These are phyloP conservation scores for Eupelmus urozonus DNA, from an alignment of 2,888 invertebrate genomes.

Conservation along the genomic window DNA sequence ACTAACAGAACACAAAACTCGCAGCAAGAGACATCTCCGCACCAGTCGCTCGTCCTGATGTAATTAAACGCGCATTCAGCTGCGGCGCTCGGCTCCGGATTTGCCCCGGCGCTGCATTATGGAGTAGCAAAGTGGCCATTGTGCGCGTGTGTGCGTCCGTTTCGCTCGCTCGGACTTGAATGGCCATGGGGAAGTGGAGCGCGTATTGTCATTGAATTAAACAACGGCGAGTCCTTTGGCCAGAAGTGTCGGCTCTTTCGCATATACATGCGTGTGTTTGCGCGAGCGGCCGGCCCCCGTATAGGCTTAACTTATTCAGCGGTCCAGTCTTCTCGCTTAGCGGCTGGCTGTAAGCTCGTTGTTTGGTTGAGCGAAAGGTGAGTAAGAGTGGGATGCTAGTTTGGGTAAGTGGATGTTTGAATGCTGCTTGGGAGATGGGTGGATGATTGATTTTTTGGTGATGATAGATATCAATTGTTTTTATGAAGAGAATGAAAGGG, in stretches of 20 bases:
- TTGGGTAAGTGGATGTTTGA: too few species aligned
- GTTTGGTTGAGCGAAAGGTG: too few species aligned
- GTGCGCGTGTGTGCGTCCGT: conserved; percentile 3
- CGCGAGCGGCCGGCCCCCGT: not conserved
- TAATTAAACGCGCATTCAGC: conserved; percentile 41
- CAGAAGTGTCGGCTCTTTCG: conserved; percentile 46
- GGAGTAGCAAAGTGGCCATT: conserved; percentile 22
- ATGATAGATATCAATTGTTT: too few species aligned
- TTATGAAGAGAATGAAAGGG: too few species aligned
- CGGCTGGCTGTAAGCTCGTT: too few species aligned
- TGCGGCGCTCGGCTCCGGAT: conserved; percentile 14
- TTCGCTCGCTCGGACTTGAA: not conserved
- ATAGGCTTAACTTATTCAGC: not conserved
- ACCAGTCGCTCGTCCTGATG: not conserved
- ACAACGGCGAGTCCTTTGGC: conserved; percentile 64
- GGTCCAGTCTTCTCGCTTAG: not conserved
- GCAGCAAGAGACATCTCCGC: conserved; percentile 42
- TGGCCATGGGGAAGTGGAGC: conserved; percentile 54
- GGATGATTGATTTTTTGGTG: too few species aligned
- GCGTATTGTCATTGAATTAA: conserved; percentile 75
- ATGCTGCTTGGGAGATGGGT: too few species aligned
- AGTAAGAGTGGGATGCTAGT: too few species aligned
- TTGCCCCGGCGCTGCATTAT: conserved; percentile 40
- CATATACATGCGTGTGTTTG: not conserved
- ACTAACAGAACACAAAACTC: conserved; percentile 26